Conservation (phyloP, 2,888 invertebrate species). For the Nephrotoma flavescens region DNA sequence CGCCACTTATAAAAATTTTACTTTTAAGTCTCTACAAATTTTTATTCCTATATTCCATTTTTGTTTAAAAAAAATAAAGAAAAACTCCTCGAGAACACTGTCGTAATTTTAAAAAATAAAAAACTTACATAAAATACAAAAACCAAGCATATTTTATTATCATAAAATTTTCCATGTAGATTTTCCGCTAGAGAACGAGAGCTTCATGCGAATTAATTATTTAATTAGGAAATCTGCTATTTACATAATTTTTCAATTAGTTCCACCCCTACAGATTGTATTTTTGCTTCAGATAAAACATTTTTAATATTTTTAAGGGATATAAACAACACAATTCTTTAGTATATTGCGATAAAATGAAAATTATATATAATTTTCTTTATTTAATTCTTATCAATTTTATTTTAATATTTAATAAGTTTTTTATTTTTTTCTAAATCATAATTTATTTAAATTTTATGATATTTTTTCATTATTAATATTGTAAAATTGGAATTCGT, state of each 20-base stretch:
- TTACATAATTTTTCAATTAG: not conserved
- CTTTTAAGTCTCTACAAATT: not conserved
- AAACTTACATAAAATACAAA: not conserved
- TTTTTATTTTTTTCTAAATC: no score
- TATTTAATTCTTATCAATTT: not conserved
- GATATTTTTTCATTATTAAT: no score
- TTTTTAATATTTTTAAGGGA: not conserved
- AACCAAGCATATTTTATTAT: not conserved
- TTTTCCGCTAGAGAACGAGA: not conserved
- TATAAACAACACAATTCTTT: not conserved
- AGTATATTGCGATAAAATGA: not conserved
- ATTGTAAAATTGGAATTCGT: no score
- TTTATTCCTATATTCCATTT: not conserved
- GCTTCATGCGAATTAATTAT: not conserved
- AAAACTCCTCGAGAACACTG: not conserved
- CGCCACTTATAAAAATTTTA: not conserved
- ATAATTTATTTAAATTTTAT: no score
- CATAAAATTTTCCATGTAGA: not conserved
- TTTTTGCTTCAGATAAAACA: not conserved
- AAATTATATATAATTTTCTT: not conserved
- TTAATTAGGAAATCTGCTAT: not conserved
- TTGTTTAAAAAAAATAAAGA: not conserved
- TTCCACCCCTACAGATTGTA: not conserved
- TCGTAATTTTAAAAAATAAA: not conserved
- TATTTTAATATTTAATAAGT: not conserved